Conservation (phyloP, 2,797 vertebrate species). For the Galago senegalensis region DNA sequence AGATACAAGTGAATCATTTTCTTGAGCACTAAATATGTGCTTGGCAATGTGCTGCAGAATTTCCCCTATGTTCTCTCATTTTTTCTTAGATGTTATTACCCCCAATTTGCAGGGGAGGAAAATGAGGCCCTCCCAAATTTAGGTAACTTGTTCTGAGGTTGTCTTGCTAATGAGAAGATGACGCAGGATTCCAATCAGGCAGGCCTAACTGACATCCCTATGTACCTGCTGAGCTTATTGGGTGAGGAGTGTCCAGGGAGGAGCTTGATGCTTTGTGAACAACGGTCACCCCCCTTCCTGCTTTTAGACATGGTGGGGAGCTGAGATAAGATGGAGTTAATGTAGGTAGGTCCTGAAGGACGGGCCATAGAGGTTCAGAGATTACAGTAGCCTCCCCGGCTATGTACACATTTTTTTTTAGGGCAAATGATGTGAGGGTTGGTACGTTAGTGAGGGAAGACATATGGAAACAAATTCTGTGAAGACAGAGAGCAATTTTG, state of each 20-base stretch:
- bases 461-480: no score
- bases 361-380: no score
- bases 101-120: background rate
- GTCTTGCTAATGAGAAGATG: background rate
- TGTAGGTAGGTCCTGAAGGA: no score
- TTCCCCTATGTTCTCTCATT: background rate
- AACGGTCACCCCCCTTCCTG: background rate
- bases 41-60: background rate
- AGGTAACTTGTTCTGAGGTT: background rate
- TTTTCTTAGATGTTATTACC: background rate
- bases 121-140: background rate
- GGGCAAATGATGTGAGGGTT: no score
- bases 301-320: slow-evolving; percentile 18
- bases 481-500: no score
- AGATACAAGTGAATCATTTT: background rate
- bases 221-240: background rate
- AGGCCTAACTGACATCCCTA: background rate
- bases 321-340: no score
- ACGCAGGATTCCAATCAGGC: background rate
- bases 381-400: no score
- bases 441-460: no score
- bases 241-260: background rate
- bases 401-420: no score
- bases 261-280: background rate
- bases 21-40: background rate